Evolutionary conservation across 2,797 vertebrate species (phyloP).

Genomic region (Pangasius krempfi): DNA sequence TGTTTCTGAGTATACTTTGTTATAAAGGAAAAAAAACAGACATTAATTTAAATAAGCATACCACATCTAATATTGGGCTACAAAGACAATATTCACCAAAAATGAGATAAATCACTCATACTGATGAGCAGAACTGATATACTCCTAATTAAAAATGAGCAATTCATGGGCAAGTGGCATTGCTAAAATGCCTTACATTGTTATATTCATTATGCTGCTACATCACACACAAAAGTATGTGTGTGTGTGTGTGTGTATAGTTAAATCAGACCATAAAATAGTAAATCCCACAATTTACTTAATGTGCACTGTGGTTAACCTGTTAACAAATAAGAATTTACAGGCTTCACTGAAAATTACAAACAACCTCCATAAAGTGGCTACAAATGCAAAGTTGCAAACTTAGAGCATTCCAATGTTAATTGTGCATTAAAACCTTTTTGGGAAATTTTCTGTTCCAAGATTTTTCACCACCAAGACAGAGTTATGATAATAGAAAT

Average conservation of each 20-base stretch:
- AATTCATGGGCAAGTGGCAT: not conserved
- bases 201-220: not conserved
- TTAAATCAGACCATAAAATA: conserved; percentile 17
- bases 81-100: not conserved
- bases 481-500: not conserved
- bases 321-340: conserved; percentile 34
- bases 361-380: not conserved
- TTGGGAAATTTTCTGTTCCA: not conserved
- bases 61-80: not conserved
- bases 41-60: not conserved
- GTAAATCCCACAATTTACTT: conserved; percentile 15
- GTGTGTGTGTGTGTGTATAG: not conserved
- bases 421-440: conserved; percentile 13
- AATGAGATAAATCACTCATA: not conserved
- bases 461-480: not conserved
- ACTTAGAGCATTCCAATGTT: not conserved
- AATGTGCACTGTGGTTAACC: conserved; percentile 31
- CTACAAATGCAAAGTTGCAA: conserved; percentile 11
- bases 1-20: not conserved
- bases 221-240: not conserved
- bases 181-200: not conserved
- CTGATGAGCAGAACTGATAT: not conserved
- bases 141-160: not conserved
- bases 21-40: not conserved
- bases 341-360: conserved; percentile 19